phyloP scores from a whole-genome alignment of 2,113 vertebrate species.

The Lophius piscatorius region DNA sequence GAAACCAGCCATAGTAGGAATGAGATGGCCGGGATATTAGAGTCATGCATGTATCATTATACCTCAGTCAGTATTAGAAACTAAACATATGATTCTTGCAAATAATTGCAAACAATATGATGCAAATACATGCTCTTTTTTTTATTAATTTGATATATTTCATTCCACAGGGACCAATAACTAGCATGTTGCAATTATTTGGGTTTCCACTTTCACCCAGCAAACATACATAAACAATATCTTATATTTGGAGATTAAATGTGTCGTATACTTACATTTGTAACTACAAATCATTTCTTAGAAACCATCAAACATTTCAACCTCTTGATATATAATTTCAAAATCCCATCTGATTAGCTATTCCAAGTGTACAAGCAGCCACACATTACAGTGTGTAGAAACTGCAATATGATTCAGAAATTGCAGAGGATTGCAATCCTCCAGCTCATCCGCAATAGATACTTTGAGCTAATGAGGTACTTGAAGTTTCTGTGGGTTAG shows the following conservation, averaged over 20 bases:
- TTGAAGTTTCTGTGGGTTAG: slow-evolving; percentile 41
- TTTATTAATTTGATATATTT: too few species aligned
- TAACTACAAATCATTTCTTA: slow-evolving; percentile 45
- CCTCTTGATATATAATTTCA: slow-evolving; percentile 59
- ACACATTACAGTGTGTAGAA: slow-evolving; percentile 39
- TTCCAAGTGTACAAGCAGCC: slow-evolving; percentile 47
- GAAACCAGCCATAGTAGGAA: too few species aligned
- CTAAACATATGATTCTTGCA: too few species aligned
- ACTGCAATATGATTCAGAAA: slow-evolving; percentile 57
- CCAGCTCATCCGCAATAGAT: slow-evolving; percentile 43
- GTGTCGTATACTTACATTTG: slow-evolving; percentile 26
- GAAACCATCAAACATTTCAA: slow-evolving; percentile 49
- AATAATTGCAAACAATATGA: too few species aligned
- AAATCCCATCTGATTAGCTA: slow-evolving; percentile 52
- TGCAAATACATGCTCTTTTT: too few species aligned
- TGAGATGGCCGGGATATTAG: too few species aligned
- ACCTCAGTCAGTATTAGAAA: too few species aligned
- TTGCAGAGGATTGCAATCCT: slow-evolving; percentile 72
- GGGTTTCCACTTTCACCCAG: not conserved
- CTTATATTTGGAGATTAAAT: slow-evolving; percentile 29
- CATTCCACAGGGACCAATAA: too few species aligned
- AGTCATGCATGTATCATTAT: too few species aligned
- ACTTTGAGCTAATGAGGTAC: slow-evolving; percentile 39
- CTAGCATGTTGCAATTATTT: too few species aligned
- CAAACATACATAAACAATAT: slow-evolving; percentile 10